A percentile compares a stretch with the other conserved stretches of the same genome.
These are phyloP conservation scores for Lasioglossum oenotherae DNA, from an alignment of 2,888 invertebrate genomes.

Conservation along the genomic window DNA sequence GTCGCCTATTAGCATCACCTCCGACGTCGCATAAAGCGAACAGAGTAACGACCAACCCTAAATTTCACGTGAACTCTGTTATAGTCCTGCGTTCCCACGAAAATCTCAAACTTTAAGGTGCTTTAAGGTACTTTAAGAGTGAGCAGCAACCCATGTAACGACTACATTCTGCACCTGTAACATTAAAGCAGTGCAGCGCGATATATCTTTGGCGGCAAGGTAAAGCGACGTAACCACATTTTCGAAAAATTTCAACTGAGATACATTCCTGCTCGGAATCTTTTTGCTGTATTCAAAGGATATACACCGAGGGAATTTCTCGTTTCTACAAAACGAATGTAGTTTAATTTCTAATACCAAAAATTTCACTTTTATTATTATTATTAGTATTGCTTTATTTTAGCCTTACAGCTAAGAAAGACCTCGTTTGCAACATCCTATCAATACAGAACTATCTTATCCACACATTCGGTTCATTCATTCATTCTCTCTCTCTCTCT, in stretches of 20 bases:
- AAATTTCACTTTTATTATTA: not conserved
- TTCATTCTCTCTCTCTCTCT: too few species aligned
- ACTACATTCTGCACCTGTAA: slow-evolving; percentile 11
- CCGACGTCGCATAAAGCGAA: slow-evolving; percentile 6
- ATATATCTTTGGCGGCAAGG: not conserved
- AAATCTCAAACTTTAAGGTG: slow-evolving; percentile 10
- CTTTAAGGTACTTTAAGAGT: slow-evolving; percentile 10
- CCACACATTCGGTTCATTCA: too few species aligned
- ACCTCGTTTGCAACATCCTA: too few species aligned
- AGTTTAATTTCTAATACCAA: not conserved
- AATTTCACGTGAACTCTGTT: slow-evolving; percentile 5
- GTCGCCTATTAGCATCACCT: slow-evolving; percentile 17
- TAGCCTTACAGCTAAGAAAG: too few species aligned
- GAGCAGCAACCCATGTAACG: slow-evolving; percentile 11
- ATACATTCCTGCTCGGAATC: not conserved
- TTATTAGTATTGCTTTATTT: too few species aligned
- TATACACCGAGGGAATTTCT: not conserved
- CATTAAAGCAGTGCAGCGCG: not conserved
- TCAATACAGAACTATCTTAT: too few species aligned
- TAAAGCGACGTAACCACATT: slow-evolving; percentile 5
- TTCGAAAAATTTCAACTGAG: not conserved
- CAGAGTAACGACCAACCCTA: slow-evolving; percentile 5
- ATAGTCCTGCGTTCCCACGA: not conserved
- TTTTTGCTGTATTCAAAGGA: not conserved
- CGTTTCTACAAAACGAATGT: not conserved